Evolutionary conservation across 2,113 vertebrate genomes (phyloP).

Genomic region (Eubucco bourcierii): DNA sequence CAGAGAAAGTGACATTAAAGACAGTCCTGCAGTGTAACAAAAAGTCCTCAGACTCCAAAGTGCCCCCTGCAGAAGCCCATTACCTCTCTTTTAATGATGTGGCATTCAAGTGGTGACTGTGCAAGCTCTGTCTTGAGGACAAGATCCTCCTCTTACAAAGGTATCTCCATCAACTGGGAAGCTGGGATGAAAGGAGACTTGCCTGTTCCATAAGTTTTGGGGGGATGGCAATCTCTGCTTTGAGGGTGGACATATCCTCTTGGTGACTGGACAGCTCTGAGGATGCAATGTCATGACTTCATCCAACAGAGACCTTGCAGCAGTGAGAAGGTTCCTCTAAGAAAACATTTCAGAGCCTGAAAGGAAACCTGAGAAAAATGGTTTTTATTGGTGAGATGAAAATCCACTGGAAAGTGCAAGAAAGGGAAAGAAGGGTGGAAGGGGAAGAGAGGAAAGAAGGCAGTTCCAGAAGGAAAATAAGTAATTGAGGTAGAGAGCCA

Average conservation of each 20-base stretch:
- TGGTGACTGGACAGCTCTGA: background rate
- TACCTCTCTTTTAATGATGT: background rate
- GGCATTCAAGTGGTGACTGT: background rate
- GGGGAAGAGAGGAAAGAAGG: background rate
- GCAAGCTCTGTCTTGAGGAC: background rate
- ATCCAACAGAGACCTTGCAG: background rate
- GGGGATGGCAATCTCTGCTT: background rate
- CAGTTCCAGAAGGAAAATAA: background rate
- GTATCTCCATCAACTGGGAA: background rate
- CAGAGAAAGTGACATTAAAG: background rate
- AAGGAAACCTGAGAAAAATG: background rate
- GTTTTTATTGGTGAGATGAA: background rate
- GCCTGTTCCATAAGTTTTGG: fast-evolving
- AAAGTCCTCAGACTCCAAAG: background rate
- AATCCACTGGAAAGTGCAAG: background rate
- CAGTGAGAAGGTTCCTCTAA: background rate
- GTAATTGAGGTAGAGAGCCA: too few relatives aligned
- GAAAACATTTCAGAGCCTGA: background rate
- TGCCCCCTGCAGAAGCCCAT: background rate
- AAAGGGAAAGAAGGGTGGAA: background rate
- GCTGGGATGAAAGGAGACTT: background rate
- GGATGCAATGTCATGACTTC: background rate
- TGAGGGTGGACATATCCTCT: background rate
- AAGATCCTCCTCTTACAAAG: background rate
- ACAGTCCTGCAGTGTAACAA: background rate